Evolutionary conservation across 2,113 vertebrate species (phyloP).

Genomic region (Lasiurus cinereus): DNA sequence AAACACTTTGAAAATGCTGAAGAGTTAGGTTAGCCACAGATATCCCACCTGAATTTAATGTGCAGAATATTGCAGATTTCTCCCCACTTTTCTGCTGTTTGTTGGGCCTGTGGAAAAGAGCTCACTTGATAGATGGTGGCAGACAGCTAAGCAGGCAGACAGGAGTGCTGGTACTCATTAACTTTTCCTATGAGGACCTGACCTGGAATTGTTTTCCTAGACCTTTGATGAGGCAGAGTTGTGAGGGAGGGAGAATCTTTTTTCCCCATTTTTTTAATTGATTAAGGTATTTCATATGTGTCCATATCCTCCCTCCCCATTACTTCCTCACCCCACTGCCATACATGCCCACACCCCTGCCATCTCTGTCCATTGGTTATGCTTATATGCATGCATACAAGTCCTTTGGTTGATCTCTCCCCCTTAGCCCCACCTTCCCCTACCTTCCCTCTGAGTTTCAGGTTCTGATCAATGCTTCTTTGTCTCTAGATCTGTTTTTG

Average conservation of each 20-base stretch:
- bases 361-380: no score
- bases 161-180: conserved; percentile 72
- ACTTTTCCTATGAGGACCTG: conserved; percentile 80
- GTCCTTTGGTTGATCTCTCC: no score
- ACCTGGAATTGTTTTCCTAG: conserved; percentile 85
- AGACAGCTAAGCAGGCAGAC: conserved; percentile 44
- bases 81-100: neutral
- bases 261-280: no score
- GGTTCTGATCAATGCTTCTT: no score
- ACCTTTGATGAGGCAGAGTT: conserved; percentile 83
- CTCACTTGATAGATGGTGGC: neutral
- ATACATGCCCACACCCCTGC: no score
- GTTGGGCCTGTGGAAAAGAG: conserved; percentile 8
- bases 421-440: no score
- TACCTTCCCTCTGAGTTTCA: no score
- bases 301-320: no score
- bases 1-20: conserved; percentile 52
- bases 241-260: conserved; percentile 79
- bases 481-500: no score
- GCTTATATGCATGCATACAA: no score
- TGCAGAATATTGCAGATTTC: fast-evolving
- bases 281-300: no score
- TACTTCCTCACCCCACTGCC: no score
- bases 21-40: neutral
- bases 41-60: neutral